Conservation (phyloP, 2,888 invertebrate species). For the Nyleta sp. region DNA sequence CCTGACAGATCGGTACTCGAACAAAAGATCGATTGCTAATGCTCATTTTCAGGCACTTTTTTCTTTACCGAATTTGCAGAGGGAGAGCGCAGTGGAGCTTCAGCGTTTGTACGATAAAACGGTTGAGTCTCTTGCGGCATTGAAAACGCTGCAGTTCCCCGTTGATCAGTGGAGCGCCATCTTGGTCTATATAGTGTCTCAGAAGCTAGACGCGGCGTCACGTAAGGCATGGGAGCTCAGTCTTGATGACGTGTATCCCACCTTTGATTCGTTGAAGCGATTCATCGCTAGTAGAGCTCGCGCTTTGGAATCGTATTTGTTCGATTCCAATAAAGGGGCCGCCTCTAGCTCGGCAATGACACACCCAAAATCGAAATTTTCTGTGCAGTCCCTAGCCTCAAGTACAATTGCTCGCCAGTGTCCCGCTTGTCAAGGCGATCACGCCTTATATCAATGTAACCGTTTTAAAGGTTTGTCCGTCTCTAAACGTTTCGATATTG, state of each 20-base stretch:
- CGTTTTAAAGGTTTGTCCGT: not conserved
- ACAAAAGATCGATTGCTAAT: not conserved
- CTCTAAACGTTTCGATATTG: conserved; percentile 2
- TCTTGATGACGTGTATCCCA: not conserved
- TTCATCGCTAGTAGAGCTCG: conserved; percentile 8
- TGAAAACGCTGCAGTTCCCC: not conserved
- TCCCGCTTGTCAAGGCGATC: not conserved
- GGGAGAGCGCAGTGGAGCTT: not conserved
- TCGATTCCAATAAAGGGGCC: too few species aligned
- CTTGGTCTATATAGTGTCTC: not conserved
- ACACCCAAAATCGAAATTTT: not conserved
- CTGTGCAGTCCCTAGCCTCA: not conserved
- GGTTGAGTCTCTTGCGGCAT: not conserved
- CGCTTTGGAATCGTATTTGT: conserved; percentile 4
- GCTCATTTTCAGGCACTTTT: not conserved
- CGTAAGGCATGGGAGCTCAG: conserved; percentile 15
- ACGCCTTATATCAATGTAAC: not conserved
- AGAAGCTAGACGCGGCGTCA: conserved; percentile 11
- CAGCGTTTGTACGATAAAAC: not conserved
- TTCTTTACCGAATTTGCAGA: not conserved
- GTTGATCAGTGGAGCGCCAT: conserved; percentile 7
- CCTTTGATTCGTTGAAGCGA: not conserved
- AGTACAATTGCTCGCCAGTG: not conserved
- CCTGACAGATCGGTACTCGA: not conserved
- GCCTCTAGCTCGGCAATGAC: not conserved